phyloP scores from a whole-genome alignment of 1,140 invertebrate species.

The Bombus pascuorum region DNA sequence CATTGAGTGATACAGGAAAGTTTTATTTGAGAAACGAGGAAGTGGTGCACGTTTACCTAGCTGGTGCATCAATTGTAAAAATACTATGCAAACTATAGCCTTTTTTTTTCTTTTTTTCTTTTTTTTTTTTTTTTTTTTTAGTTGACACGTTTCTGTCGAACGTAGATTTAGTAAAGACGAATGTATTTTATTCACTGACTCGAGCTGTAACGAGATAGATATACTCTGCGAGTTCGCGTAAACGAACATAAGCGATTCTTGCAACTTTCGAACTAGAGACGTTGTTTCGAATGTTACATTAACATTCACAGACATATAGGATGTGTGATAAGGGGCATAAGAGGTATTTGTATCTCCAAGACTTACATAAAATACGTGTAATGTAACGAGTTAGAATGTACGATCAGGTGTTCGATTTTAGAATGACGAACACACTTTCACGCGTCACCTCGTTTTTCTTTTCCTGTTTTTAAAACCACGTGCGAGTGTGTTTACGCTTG shows the following conservation, averaged over 20 bases:
- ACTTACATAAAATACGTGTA: neutral
- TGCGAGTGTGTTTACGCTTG: neutral
- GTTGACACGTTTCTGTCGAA: neutral
- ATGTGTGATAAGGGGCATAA: neutral
- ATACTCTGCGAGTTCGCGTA: neutral
- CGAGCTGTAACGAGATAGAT: neutral
- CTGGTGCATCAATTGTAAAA: neutral
- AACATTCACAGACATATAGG: slow-evolving; percentile 9
- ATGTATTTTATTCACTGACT: neutral
- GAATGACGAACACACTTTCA: neutral
- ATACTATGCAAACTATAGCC: neutral
- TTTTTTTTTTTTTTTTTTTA: neutral
- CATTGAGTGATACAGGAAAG: neutral
- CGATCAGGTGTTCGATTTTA: slow-evolving; percentile 6
- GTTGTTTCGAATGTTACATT: slow-evolving; percentile 33
- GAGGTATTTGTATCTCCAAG: slow-evolving; percentile 10
- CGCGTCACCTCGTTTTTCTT: neutral
- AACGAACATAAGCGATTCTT: slow-evolving; percentile 25
- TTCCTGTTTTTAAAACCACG: neutral
- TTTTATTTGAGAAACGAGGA: neutral
- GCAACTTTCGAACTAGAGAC: slow-evolving; percentile 6
- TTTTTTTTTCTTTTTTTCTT: neutral
- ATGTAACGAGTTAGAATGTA: neutral
- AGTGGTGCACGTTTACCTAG: neutral
- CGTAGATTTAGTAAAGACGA: slow-evolving; percentile 16